Evolutionary conservation across 53 echinoderm and acorn worm species (phyloP).

Genomic region (Crossaster papposus): DNA sequence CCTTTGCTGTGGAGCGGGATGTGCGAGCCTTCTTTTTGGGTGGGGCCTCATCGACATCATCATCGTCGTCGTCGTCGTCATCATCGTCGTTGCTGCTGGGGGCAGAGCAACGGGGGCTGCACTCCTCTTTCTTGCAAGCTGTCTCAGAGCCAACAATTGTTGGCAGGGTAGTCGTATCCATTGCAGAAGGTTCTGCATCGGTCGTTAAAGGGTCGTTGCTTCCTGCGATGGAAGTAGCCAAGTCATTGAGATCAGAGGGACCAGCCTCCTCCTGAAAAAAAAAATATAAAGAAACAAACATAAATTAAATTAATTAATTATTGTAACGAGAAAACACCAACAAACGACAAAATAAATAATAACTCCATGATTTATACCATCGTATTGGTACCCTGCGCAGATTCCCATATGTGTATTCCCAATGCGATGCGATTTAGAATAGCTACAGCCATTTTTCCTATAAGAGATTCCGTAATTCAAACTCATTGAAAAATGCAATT

Average conservation of each 20-base stretch:
- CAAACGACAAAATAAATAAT: background rate
- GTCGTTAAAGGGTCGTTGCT: slow-evolving; percentile 53
- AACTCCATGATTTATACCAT: background rate
- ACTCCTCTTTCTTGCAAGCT: slow-evolving; percentile 6
- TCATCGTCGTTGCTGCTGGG: background rate
- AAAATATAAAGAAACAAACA: slow-evolving; percentile 19
- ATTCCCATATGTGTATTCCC: too few species aligned
- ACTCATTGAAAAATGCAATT: background rate
- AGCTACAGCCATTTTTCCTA: slow-evolving; percentile 32
- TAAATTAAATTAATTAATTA: background rate
- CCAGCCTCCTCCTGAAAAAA: slow-evolving; percentile 68
- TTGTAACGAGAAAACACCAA: background rate
- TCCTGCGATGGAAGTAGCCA: slow-evolving; percentile 59
- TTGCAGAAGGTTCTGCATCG: slow-evolving; percentile 55
- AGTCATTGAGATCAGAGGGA: slow-evolving; percentile 66
- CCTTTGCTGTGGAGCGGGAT: slow-evolving; percentile 24
- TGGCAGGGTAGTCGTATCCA: slow-evolving; percentile 49
- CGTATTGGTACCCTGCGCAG: background rate
- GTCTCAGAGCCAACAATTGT: slow-evolving; percentile 61
- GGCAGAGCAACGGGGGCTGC: slow-evolving; percentile 11
- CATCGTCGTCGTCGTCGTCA: background rate
- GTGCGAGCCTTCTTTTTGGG: slow-evolving; percentile 57
- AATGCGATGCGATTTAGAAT: slow-evolving; percentile 24
- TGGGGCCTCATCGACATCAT: slow-evolving; percentile 33
- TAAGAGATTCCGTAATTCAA: background rate